A percentile compares a stretch with the other conserved stretches of the same genome.
Evolutionary conservation across 2,113 vertebrate genomes (phyloP).

Genomic region (Heptranchias perlo): DNA sequence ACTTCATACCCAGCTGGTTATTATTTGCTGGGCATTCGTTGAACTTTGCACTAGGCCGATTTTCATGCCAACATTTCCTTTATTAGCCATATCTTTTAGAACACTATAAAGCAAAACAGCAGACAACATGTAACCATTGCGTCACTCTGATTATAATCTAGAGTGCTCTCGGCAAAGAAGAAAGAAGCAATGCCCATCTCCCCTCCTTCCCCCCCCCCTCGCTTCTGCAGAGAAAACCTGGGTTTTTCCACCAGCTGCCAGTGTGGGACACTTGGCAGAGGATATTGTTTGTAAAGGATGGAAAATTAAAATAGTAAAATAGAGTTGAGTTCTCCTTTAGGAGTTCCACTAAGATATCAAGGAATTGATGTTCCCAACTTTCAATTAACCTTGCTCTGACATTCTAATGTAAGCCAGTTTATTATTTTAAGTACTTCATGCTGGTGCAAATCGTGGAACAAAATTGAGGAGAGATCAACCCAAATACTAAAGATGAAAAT

Average conservation of each 20-base stretch:
- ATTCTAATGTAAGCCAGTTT: neutral
- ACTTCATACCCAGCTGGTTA: neutral
- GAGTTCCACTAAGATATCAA: neutral
- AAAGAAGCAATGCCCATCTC: neutral
- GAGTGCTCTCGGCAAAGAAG: neutral
- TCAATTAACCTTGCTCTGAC: neutral
- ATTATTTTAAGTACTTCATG: neutral
- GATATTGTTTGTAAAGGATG: neutral
- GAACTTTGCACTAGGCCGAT: neutral
- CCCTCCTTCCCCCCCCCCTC: neutral
- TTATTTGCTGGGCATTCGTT: neutral
- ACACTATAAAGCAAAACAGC: neutral
- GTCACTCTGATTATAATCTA: neutral
- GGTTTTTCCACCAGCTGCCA: neutral
- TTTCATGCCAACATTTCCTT: neutral
- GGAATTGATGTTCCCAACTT: neutral
- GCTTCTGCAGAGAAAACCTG: neutral
- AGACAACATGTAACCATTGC: neutral
- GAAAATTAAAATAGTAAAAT: neutral
- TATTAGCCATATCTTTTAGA: neutral
- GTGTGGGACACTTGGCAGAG: neutral
- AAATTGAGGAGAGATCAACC: neutral
- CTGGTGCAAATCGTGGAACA: neutral
- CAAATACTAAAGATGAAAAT: neutral
- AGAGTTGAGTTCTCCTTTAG: neutral